Conservation (phyloP, 1,140 invertebrate species). For the Parasteatoda tepidariorum region DNA sequence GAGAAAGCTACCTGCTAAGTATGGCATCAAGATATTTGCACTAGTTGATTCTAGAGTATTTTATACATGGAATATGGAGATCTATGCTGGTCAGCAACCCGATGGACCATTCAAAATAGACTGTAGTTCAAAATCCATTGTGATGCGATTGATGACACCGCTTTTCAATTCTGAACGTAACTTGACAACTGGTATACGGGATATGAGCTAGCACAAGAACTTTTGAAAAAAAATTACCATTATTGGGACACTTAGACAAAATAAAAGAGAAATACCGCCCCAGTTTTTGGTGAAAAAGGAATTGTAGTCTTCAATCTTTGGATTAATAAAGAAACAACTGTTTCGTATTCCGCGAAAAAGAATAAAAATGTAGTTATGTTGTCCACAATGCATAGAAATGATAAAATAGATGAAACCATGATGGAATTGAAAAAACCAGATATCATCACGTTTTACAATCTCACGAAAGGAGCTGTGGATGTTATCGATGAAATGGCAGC, state of each 20-base stretch:
- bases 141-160: not conserved
- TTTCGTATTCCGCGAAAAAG: conserved; percentile 62
- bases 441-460: conserved; percentile 69
- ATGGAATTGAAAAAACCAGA: conserved; percentile 65
- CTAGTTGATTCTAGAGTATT: conserved; percentile 53
- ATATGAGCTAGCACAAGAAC: conserved; percentile 3
- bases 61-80: conserved; percentile 55
- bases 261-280: not conserved
- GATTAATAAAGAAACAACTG: conserved; percentile 54
- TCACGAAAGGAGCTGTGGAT: conserved; percentile 70
- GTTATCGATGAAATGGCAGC: conserved; percentile 68
- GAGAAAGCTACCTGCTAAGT: conserved; percentile 70
- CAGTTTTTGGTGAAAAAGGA: too few species aligned
- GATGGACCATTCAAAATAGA: conserved; percentile 27
- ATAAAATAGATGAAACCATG: conserved; percentile 39
- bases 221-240: not conserved
- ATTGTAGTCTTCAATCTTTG: conserved; percentile 15
- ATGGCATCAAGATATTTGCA: conserved; percentile 68
- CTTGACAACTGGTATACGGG: not conserved
- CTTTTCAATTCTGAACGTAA: not conserved
- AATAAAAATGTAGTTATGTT: conserved; percentile 62
- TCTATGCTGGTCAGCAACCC: conserved; percentile 60
- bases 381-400: conserved; percentile 61
- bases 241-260: not conserved
- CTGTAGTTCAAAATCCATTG: not conserved